Evolutionary conservation across 2,797 vertebrate genomes (phyloP).

Genomic region (Fratercula arctica): DNA sequence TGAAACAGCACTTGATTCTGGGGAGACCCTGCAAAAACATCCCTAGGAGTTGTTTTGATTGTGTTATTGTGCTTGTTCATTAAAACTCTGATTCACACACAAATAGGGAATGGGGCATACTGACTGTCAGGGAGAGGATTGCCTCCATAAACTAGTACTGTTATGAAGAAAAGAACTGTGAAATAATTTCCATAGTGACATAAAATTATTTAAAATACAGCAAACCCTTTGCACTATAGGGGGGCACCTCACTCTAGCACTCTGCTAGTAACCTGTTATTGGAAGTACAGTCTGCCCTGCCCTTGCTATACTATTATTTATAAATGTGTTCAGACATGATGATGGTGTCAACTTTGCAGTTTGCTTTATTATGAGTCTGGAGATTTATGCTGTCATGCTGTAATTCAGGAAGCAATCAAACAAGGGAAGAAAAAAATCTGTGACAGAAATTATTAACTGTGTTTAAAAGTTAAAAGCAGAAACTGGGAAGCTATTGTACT

Average conservation of each 20-base stretch:
- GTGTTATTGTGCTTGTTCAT: neutral
- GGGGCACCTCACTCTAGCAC: neutral
- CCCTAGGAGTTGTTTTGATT: neutral
- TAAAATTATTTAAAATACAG: neutral
- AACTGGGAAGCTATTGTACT: neutral
- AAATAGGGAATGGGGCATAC: neutral
- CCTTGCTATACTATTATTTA: neutral
- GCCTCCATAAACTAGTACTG: accelerated
- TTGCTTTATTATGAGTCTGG: neutral
- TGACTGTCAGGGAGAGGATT: neutral
- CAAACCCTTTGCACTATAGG: neutral
- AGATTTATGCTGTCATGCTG: neutral
- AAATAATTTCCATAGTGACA: neutral
- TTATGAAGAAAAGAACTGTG: neutral
- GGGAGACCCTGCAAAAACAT: neutral
- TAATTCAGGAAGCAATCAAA: neutral
- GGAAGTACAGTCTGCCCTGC: neutral
- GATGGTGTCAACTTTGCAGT: neutral
- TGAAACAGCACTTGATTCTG: neutral
- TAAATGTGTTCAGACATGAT: neutral
- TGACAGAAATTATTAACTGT: neutral
- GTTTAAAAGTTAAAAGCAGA: neutral
- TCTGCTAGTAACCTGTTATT: neutral
- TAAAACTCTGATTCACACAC: neutral
- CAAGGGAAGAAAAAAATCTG: neutral